Base-by-base conservation (phyloP, 2,888 invertebrate species). In the Malthinus seriepunctatus region DNA sequence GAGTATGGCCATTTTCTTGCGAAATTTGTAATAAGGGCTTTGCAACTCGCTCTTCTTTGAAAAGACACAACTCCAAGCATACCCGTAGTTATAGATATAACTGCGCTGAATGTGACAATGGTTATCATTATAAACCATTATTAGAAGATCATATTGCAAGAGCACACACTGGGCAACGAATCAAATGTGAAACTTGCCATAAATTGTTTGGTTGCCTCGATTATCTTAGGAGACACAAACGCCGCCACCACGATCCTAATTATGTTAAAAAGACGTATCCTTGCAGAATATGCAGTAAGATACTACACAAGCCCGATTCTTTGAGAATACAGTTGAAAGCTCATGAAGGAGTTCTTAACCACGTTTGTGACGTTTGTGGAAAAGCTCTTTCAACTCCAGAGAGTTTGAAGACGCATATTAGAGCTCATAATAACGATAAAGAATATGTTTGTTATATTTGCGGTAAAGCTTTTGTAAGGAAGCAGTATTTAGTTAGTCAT, bases 161-260 rank as follows among this genome's bases (percentile, higher is more conserved):
- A 1, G 81, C 81, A 73, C 79, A 76, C 76, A 73, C 73, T 70
- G 78, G 79, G 60, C 80, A 79, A 8, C 81, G 81, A 8, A 80
- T 75, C 72, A 77, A 79, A 65, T 82, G 82, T 71, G 74, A 78
- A 33, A 74, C 79, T 51, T 82, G 82, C 69, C 80, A 80, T 73
- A 79, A 78, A 69, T 71, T 78, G 57, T 82, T 80, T 75, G 75
- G 79, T 38, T 77, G 78, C 38, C 78, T 78, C 32, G 37, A 49
- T 9, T 53, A 53, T 12, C 53, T 39, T 9, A 62, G 56, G 31
- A 62, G 51, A 35, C 68, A 68, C 47, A 11, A 55, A 5, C 45
- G 52, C n/a, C 35, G 51, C 12, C 52, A 51, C 4, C 66, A 67
- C 49, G 62, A 67, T 8, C 62, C 60, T 4, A 45, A 49, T n/a